Evolutionary conservation across 2,888 invertebrate genomes (phyloP).

Genomic region (Cordilura impudica): DNA sequence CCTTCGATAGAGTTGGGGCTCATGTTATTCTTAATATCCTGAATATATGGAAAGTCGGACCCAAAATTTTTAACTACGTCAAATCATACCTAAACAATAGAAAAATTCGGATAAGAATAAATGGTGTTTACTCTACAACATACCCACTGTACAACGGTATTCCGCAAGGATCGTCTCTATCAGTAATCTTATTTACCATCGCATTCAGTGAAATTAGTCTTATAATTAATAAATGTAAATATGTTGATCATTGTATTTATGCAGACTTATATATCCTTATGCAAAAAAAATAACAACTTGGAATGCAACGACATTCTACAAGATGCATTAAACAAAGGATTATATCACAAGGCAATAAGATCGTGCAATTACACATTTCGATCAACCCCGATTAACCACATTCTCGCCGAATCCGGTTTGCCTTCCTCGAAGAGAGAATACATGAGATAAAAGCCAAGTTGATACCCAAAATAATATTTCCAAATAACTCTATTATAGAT

Average conservation of each 20-base stretch:
- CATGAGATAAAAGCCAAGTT: too few relatives aligned
- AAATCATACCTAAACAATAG: conserved; percentile 9
- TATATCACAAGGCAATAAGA: conserved; percentile 21
- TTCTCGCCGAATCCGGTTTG: too few relatives aligned
- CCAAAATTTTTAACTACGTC: conserved; percentile 21
- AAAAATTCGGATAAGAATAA: conserved; percentile 1
- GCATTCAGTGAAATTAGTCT: conserved; percentile 38
- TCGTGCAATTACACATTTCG: too few relatives aligned
- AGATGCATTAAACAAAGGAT: not conserved
- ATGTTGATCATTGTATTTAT: conserved; percentile 48
- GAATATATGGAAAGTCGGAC: not conserved
- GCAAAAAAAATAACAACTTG: conserved; percentile 1
- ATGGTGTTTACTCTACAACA: not conserved
- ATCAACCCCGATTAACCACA: too few relatives aligned
- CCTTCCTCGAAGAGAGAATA: too few relatives aligned
- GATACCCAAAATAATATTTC: too few relatives aligned
- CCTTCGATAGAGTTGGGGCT: conserved; percentile 50
- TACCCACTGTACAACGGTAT: conserved; percentile 25
- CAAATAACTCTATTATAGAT: too few relatives aligned
- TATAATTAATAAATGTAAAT: conserved; percentile 31
- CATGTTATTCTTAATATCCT: conserved; percentile 30
- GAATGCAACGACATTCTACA: not conserved
- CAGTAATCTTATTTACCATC: conserved; percentile 48
- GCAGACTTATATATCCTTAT: conserved; percentile 56
- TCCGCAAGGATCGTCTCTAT: conserved; percentile 34